Percentiles rank a stretch among this genome's conserved stretches.
Conservation (phyloP, 2,113 vertebrate genomes). For the Pimephales promelas region DNA sequence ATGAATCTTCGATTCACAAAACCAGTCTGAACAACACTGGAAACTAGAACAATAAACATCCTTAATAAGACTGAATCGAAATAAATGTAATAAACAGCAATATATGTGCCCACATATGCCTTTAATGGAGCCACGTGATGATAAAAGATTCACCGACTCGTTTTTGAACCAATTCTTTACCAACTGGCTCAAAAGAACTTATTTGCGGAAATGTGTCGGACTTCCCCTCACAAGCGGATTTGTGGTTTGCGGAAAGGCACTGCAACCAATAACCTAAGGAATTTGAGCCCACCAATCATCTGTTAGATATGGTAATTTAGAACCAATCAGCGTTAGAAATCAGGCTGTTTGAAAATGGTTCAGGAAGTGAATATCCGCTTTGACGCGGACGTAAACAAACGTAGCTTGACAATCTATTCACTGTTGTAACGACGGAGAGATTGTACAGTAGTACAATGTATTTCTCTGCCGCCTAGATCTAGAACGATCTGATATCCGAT, state of each 20-base stretch:
- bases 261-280: background rate
- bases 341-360: constrained; percentile 76
- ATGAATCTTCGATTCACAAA: background rate
- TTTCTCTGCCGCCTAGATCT: background rate
- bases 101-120: background rate
- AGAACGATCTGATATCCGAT: background rate
- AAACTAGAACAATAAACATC: background rate
- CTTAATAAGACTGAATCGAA: background rate
- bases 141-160: background rate
- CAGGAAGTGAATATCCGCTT: constrained; percentile 71
- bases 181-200: background rate
- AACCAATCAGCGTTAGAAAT: constrained; percentile 67
- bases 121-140: background rate
- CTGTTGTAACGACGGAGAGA: background rate
- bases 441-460: constrained; percentile 5
- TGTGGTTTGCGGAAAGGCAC: background rate
- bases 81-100: background rate
- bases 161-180: background rate
- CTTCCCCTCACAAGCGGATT: background rate
- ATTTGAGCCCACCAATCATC: constrained; percentile 55
- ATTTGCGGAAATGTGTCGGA: background rate
- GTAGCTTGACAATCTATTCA: constrained; percentile 53
- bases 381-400: constrained; percentile 76
- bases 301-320: background rate
- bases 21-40: background rate